These are phyloP conservation scores for Rhinatrema bivittatum DNA, from an alignment of 2,797 vertebrate species.

Conservation along the genomic window DNA sequence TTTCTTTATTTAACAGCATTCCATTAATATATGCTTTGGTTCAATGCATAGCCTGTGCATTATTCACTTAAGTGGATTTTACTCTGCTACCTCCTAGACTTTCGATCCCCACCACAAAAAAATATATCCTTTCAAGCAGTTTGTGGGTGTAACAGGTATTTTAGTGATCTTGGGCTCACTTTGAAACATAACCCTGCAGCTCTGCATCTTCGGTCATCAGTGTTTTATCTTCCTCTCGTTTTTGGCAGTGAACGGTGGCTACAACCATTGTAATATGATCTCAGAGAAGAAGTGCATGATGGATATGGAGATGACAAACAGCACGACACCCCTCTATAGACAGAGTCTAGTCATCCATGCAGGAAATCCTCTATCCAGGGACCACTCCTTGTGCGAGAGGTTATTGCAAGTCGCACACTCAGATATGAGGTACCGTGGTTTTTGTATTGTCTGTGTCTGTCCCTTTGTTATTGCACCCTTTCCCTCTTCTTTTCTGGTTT, in stretches of 20 bases:
- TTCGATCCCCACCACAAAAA: no score
- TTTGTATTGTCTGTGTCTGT: no score
- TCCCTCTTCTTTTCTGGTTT: neutral
- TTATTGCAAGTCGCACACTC: slow-evolving; percentile 59
- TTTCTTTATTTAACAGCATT: no score
- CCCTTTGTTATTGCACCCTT: neutral
- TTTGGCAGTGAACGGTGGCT: slow-evolving; percentile 69
- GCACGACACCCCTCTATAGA: slow-evolving; percentile 63
- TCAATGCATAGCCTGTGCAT: no score
- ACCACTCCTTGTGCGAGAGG: slow-evolving; percentile 64
- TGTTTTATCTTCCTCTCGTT: neutral
- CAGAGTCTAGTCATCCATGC: slow-evolving; percentile 62
- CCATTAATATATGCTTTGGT: no score
- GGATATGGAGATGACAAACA: slow-evolving; percentile 62
- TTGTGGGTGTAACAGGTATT: no score
- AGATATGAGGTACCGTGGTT: slow-evolving; percentile 69
- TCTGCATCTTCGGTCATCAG: no score
- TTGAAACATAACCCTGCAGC: no score
- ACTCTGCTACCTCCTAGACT: no score
- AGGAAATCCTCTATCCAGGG: slow-evolving; percentile 56
- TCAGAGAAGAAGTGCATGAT: slow-evolving; percentile 69
- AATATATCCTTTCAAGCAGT: no score
- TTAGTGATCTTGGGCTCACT: no score
- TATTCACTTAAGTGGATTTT: no score
- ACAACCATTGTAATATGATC: slow-evolving; percentile 53